Percentiles rank a stretch among this genome's conserved stretches.
Evolutionary conservation across 2,113 vertebrate species (phyloP).

Genomic region (Pedionomus torquatus): DNA sequence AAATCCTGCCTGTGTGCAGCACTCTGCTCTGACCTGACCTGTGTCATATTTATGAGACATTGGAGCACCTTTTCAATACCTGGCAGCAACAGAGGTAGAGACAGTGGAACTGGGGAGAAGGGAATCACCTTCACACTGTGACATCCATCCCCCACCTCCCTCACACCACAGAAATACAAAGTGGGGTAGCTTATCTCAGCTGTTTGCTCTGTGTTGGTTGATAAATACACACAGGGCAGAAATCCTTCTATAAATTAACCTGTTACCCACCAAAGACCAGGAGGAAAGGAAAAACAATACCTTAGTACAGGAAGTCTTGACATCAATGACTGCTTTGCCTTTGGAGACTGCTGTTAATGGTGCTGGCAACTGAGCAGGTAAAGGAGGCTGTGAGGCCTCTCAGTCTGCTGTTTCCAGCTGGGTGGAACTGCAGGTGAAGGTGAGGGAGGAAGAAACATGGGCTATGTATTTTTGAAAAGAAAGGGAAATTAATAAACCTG

Average conservation of each 20-base stretch:
- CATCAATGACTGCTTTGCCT: background rate
- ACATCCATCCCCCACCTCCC: background rate
- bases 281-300: background rate
- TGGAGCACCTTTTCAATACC: background rate
- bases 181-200: background rate
- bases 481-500: background rate
- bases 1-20: background rate
- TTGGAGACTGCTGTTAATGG: background rate
- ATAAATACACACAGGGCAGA: background rate
- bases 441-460: background rate
- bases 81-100: background rate
- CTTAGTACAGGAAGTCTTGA: background rate
- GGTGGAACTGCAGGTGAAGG: background rate
- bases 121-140: background rate
- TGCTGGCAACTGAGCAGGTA: constrained; percentile 4
- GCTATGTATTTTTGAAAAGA: background rate
- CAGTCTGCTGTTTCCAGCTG: background rate
- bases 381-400: background rate
- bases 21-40: background rate
- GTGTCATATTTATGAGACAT: background rate
- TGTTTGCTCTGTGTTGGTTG: background rate
- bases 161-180: background rate
- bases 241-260: constrained; percentile 5
- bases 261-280: background rate
- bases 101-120: background rate